Percentiles rank a stretch among this genome's conserved stretches.
These are phyloP conservation scores for Epirrhoe tristata DNA, from an alignment of 2,888 invertebrate species.

Conservation along the genomic window DNA sequence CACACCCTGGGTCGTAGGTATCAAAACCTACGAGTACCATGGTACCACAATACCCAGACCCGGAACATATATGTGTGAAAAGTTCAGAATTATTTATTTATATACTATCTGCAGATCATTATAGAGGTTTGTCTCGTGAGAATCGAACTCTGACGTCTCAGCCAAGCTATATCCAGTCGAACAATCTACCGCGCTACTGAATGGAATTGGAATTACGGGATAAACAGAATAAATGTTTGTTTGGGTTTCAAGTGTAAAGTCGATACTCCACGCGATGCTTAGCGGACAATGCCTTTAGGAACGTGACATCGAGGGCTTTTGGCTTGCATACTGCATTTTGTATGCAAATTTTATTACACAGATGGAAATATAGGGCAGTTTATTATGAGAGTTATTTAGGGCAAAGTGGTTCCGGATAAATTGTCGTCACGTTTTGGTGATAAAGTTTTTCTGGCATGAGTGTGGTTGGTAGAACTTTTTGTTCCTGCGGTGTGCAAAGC, in stretches of 20 bases:
- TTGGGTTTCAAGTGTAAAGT: not conserved
- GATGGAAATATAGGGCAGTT: constrained; percentile 58
- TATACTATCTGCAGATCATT: no score
- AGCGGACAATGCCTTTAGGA: constrained; percentile 9
- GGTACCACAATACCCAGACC: no score
- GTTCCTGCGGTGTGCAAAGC: not conserved
- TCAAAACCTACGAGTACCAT: no score
- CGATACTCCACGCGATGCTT: not conserved
- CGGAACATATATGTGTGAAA: no score
- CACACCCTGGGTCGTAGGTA: no score
- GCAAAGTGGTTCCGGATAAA: constrained; percentile 10
- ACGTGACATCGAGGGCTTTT: constrained; percentile 37
- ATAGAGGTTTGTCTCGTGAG: no score
- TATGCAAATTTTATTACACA: constrained; percentile 67
- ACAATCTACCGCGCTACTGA: no score
- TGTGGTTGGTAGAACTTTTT: not conserved
- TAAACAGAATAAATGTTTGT: no score
- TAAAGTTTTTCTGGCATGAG: constrained; percentile 11
- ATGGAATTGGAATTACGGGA: no score
- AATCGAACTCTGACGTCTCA: no score
- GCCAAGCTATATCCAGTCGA: no score
- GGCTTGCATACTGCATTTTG: constrained; percentile 55
- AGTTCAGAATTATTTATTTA: no score
- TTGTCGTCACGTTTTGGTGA: constrained; percentile 14
- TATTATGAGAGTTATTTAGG: constrained; percentile 22